Evolutionary conservation across 35 echinoderm and acorn worm species (phyloP).

Genomic region (Acanthaster planci): DNA sequence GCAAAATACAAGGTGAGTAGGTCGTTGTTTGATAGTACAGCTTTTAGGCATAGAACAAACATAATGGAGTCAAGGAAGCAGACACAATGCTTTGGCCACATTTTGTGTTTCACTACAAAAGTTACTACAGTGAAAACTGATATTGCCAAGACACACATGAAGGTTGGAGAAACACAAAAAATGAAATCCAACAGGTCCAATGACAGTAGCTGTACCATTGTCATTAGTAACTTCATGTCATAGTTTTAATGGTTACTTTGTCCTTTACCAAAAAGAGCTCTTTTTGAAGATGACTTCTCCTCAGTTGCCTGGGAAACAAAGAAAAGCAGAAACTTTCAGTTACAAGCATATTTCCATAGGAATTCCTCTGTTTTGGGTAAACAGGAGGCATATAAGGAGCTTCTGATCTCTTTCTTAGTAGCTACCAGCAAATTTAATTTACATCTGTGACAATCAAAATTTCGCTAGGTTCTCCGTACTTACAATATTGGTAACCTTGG

Average conservation of each 20-base stretch:
- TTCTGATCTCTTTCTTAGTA: not conserved
- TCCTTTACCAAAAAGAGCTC: conserved; percentile 77
- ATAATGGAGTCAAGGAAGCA: too few relatives aligned
- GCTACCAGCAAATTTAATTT: not conserved
- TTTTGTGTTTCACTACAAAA: too few relatives aligned
- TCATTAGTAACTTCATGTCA: too few relatives aligned
- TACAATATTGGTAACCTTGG: conserved; percentile 88
- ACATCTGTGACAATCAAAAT: not conserved
- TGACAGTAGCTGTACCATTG: too few relatives aligned
- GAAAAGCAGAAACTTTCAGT: not conserved
- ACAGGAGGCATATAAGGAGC: not conserved
- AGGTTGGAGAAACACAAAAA: too few relatives aligned
- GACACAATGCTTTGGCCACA: too few relatives aligned
- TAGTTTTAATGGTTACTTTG: conserved; percentile 64
- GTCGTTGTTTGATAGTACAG: too few relatives aligned
- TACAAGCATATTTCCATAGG: not conserved
- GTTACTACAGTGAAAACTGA: too few relatives aligned
- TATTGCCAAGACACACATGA: too few relatives aligned
- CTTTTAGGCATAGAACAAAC: too few relatives aligned
- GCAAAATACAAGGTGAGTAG: too few relatives aligned
- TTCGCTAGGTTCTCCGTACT: conserved; percentile 24
- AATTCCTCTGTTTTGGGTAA: not conserved
- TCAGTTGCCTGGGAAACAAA: conserved; percentile 58
- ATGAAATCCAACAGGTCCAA: too few relatives aligned
- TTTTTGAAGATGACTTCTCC: conserved; percentile 66